Base-by-base conservation (phyloP, 2,113 vertebrate genomes). In the Dicaeum eximium region DNA sequence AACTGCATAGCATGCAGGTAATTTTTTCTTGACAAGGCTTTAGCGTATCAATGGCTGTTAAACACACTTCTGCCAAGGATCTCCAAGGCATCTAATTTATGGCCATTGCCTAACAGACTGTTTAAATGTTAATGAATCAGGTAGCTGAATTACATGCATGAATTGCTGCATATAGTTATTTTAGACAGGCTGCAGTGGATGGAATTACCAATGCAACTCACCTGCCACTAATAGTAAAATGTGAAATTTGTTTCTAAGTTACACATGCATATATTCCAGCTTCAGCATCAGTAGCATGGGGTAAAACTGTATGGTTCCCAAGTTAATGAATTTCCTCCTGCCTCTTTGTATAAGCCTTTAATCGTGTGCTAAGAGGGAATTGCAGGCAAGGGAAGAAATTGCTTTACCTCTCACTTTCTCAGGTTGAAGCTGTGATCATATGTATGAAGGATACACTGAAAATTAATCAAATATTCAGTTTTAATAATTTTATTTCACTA, bases 91-190 rank as follows among this genome's bases (percentile, higher is more conserved):
- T 93, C 81, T 93, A 93, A 94, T 95, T 96, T 92, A 93, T 91
- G 74, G 70, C 77, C 87, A 73, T 61, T 92, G 85, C 81, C 85
- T 92, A 93, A 85, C 81, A 71, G 70, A 79, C 40, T 87, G 83
- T 91, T 96, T 95, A 95, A 96, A 92, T 95, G 80, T 93, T 96
- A 93, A 94, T 94, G 80, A 96, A 92, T 92, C 94, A 93, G 81
- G 90, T 88, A 92, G 91, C 82, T 88, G 82, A 94, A 97, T 97
- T 96, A 96, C 81, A 91, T 79, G 90, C 95, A 90, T 88, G 95
- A 92, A 84, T 77, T 92, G 65, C 40, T 87, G 48, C 58, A 92
- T 58, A 48, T 30, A 92, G 75, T 86, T 93, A 93, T 95, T 93
- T 80, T 56, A 93, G 77, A 88, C 69, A 86, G 80, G 58, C 58